Percentiles rank a stretch among this genome's conserved stretches.
Conservation (phyloP, 64 coral and sea anemone species). For the Cladopsammia gracilis region DNA sequence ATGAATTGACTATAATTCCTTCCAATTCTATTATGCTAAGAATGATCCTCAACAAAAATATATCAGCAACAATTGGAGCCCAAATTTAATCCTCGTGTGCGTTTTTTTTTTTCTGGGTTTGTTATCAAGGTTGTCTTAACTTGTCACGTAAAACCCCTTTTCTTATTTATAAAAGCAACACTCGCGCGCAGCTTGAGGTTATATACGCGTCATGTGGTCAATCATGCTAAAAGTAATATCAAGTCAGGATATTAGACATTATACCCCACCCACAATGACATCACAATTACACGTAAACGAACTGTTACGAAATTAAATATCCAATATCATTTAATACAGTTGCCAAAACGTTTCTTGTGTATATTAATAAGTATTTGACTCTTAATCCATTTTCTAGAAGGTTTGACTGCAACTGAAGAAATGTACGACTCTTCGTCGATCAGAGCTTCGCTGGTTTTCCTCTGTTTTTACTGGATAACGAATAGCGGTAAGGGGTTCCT, state of each 20-base stretch:
- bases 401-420: not conserved
- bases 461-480: not conserved
- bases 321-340: not conserved
- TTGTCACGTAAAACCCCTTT: not conserved
- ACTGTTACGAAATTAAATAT: slow-evolving; percentile 8
- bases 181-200: not conserved
- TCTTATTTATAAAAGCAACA: not conserved
- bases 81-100: not conserved
- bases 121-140: not conserved
- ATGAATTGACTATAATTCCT: too few species aligned
- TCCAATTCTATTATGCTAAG: too few species aligned
- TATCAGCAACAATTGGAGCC: too few species aligned
- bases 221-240: not conserved
- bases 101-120: not conserved
- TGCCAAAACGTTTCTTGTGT: not conserved
- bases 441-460: not conserved
- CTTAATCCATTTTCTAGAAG: not conserved
- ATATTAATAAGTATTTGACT: not conserved
- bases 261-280: not conserved
- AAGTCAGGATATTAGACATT: not conserved
- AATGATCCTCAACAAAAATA: too few species aligned
- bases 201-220: not conserved
- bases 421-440: not conserved
- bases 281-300: too few species aligned
- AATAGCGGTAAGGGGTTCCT: not conserved